These are phyloP conservation scores for Hypocryptadius cinnamomeus DNA, from an alignment of 2,113 vertebrate species.

Conservation along the genomic window DNA sequence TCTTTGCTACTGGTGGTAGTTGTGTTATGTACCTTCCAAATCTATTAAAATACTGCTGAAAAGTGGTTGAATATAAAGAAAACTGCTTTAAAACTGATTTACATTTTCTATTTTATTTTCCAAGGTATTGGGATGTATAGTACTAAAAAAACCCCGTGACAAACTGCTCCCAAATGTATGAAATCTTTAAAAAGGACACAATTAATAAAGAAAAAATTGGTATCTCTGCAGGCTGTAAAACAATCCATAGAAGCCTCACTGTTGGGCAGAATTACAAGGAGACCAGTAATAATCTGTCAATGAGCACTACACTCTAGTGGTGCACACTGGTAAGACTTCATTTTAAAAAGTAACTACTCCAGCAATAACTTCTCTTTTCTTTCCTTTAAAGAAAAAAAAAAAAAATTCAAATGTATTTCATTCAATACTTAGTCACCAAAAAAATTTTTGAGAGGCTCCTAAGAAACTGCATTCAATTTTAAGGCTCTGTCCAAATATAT, in stretches of 20 bases:
- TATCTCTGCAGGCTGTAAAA: not conserved
- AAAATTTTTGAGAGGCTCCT: not conserved
- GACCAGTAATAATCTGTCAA: not conserved
- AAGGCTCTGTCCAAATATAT: not conserved
- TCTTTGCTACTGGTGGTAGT: not conserved
- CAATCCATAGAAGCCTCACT: not conserved
- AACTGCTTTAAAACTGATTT: not conserved
- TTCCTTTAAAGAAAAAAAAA: not conserved
- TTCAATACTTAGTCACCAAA: not conserved
- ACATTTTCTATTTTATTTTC: not conserved
- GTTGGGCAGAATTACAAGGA: not conserved
- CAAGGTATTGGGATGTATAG: not conserved
- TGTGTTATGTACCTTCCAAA: not conserved
- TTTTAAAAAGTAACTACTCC: not conserved
- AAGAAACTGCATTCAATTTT: not conserved
- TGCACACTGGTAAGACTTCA: not conserved
- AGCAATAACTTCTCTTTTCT: not conserved
- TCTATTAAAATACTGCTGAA: not conserved
- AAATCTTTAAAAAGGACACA: not conserved
- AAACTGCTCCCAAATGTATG: not conserved
- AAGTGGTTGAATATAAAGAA: not conserved
- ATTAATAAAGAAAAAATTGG: not conserved
- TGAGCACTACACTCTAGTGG: conserved; percentile 45
- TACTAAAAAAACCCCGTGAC: too few relatives aligned
- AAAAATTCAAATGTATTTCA: not conserved